Base-by-base conservation (phyloP, 2,888 invertebrate genomes). In the Erebia ligea region DNA sequence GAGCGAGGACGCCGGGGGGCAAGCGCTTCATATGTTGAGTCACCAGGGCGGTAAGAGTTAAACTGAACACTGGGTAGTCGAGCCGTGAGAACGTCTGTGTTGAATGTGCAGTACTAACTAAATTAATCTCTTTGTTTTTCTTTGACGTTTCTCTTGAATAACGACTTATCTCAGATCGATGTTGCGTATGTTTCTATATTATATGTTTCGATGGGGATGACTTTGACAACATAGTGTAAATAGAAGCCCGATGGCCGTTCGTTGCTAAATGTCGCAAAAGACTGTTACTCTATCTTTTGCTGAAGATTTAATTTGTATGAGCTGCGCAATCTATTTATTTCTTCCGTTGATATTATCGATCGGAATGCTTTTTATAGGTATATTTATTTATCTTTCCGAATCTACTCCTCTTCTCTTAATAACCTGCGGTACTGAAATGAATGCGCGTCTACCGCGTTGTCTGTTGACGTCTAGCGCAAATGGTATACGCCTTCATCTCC, bases 11-110 rank as follows among this genome's bases (percentile, higher is more conserved):
- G 95, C 96, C 90, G 98, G 98, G 92, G 96, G 96, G 94, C 96
- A 97, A 95, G 98, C 98, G 89, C 94, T 98, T 95, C 96, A 96
- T 94, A 96, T 96, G 95, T 95, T 98, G 95, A 95, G 96, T 94
- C 96, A 97, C 94, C 98, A 98, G 97, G 98, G 98, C 96, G 98
- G 98, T 98, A 97, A 97, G 97, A 95, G 90, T 90, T 89, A 86
- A 80, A 88, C 87, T 90, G 89, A 82, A 89, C 88, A 89, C 88
- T 92, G 92, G 92, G 89, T 92, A 92, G 92, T 90, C 91, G 85
- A 90, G 88, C 85, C 91, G 90, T 92, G 91, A 91, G 92, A 92
- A 92, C 93, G 92, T 92, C 92, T 92, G 92, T 93, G 93, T 92
- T 92, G 93, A 92, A 93, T 91, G 93, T 91, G 92, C 92, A 91